A percentile compares a stretch with the other conserved stretches of the same genome.
These are phyloP conservation scores for Notospermus geniculatus DNA, from an alignment of 1,140 invertebrate genomes.

Conservation along the genomic window DNA sequence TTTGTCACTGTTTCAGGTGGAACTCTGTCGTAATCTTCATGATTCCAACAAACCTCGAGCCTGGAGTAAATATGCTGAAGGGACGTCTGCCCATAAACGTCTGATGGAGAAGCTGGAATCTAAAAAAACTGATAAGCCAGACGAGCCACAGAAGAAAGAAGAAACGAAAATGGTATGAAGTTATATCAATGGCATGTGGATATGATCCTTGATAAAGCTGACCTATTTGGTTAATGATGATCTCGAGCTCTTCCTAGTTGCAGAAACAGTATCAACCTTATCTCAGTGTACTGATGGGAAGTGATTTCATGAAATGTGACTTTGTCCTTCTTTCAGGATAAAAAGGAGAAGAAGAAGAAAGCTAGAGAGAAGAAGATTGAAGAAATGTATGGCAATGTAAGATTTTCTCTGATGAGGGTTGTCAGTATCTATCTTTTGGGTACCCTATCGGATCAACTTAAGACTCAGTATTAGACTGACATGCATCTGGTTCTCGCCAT, in stretches of 20 bases:
- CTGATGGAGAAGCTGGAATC: slow-evolving; percentile 58
- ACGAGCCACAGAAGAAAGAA: slow-evolving; percentile 42
- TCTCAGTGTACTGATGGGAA: no score
- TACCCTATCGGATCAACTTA: no score
- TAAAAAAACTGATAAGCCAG: slow-evolving; percentile 40
- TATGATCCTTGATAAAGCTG: no score
- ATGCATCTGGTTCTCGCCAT: slow-evolving; percentile 4
- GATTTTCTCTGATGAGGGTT: slow-evolving; percentile 3
- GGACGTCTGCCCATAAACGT: slow-evolving; percentile 33
- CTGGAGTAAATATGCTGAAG: slow-evolving; percentile 67
- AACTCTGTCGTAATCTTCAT: slow-evolving; percentile 74
- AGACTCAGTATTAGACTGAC: no score
- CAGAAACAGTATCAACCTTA: no score
- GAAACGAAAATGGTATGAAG: slow-evolving; percentile 64
- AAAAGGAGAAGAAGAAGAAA: slow-evolving; percentile 35
- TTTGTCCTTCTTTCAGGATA: slow-evolving; percentile 21
- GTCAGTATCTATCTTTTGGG: no score
- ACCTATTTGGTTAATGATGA: no score
- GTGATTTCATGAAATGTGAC: background rate
- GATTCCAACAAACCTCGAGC: slow-evolving; percentile 80
- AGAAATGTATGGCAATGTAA: slow-evolving; percentile 39
- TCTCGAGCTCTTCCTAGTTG: no score
- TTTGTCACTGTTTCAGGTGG: slow-evolving; percentile 61
- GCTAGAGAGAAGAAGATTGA: slow-evolving; percentile 31
- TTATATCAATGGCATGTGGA: slow-evolving; percentile 16